Percentiles rank a stretch among this genome's conserved stretches.
phyloP scores from a whole-genome alignment of 2,888 invertebrate species.

The Bembecia ichneumoniformis region DNA sequence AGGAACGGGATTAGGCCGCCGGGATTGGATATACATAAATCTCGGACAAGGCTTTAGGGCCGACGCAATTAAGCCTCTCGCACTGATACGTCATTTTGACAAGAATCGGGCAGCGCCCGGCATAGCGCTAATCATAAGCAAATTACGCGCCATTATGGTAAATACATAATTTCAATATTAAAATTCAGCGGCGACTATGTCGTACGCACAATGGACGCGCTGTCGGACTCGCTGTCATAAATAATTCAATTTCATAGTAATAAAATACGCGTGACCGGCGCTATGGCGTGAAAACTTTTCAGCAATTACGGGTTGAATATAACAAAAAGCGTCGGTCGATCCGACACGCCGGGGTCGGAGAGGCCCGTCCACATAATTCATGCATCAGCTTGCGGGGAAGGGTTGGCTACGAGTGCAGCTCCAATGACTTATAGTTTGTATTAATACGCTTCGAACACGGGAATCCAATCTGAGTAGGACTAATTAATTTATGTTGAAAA shows the following conservation, averaged over 20 bases:
- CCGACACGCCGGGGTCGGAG: slow-evolving; percentile 27
- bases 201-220: slow-evolving; percentile 53
- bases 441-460: slow-evolving; percentile 56
- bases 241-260: slow-evolving; percentile 73
- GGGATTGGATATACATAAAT: slow-evolving; percentile 73
- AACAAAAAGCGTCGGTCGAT: slow-evolving; percentile 64
- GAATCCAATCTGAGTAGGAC: slow-evolving; percentile 48
- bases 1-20: slow-evolving; percentile 65
- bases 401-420: slow-evolving; percentile 52
- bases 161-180: slow-evolving; percentile 63
- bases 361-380: slow-evolving; percentile 37
- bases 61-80: slow-evolving; percentile 64
- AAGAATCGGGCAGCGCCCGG: slow-evolving; percentile 23
- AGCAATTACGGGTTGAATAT: slow-evolving; percentile 69
- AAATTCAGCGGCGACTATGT: slow-evolving; percentile 58
- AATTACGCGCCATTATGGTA: slow-evolving; percentile 20
- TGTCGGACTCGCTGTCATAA: slow-evolving; percentile 57
- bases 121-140: slow-evolving; percentile 46
- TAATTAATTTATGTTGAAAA: slow-evolving; percentile 31
- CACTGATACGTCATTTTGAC: slow-evolving; percentile 66
- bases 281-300: slow-evolving; percentile 70
- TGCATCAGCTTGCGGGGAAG: slow-evolving; percentile 65
- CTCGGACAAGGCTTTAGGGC: slow-evolving; percentile 61
- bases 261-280: slow-evolving; percentile 70
- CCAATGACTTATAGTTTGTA: slow-evolving; percentile 63